Evolutionary conservation across 2,797 vertebrate genomes (phyloP), one percentile per base, ranked within the genome.

Genomic region (Podarcis siculus): DNA sequence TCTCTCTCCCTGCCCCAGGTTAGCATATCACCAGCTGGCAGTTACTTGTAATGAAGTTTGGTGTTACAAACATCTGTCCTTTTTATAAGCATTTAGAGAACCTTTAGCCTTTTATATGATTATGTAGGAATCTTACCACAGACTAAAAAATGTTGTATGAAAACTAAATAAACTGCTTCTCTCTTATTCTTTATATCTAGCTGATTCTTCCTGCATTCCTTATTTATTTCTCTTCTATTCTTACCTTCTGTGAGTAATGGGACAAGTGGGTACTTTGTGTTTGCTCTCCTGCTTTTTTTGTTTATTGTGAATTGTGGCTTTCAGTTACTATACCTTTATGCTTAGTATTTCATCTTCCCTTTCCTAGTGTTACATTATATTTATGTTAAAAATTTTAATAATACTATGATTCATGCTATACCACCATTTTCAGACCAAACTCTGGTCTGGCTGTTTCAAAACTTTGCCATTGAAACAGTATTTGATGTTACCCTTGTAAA

Each of bases 221-320:
- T 98, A 97, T 98, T 98, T 99, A 98, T 98, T 97, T 99, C 96
- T 98, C 98, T 98, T 96, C 98, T 98, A 95, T 98, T 96, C 96
- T 98, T 98, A 97, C 96, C 97, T 96, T 98, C 98, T 99, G 99
- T 99, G 98, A 99, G 99, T 99, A 99, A 98, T 93, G 95, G 96
- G 95, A 95, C 87, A 95, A 91, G 86, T 86, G 85, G 96, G 75
- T 97, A 97, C 97, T 97, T 98, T 93, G 97, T 97, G 97, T 97
- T 97, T 97, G 97, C 92, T 96, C 88, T 91, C 83, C 93, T 91
- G 1, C 79, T 80, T 84, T 85, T 67, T 87, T 90, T 95, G 90
- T 95, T 87, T 94, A 95, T 89, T 96, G 89, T 96, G 95, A 95
- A 95, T 90, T 93, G 89, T 95, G 93, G 93, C 91, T 96, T 96